These are phyloP conservation scores for Siniperca knerii DNA, from an alignment of 2,113 vertebrate species.

Conservation along the genomic window DNA sequence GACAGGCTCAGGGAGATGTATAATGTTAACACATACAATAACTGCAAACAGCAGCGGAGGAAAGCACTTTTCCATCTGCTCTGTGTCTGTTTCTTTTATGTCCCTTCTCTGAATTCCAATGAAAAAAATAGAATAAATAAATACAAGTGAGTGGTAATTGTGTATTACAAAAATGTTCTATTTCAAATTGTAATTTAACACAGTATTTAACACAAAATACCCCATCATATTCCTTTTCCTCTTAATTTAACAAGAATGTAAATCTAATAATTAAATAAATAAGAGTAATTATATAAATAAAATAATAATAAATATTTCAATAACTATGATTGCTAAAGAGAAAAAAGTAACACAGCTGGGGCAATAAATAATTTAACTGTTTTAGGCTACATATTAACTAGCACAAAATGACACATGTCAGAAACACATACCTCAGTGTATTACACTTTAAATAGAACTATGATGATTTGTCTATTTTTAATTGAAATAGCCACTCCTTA, in stretches of 20 bases:
- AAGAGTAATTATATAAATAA: neutral
- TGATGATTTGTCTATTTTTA: neutral
- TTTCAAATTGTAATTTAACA: neutral
- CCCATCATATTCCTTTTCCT: neutral
- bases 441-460: neutral
- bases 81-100: conserved; percentile 31
- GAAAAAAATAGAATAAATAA: neutral
- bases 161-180: conserved; percentile 9
- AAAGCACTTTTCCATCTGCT: conserved; percentile 56
- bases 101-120: conserved; percentile 17
- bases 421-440: neutral
- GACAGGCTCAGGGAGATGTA: conserved; percentile 11
- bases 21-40: conserved; percentile 53
- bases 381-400: neutral
- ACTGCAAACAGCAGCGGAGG: conserved; percentile 22
- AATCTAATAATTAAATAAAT: neutral
- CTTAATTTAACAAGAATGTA: too few species aligned
- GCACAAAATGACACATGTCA: conserved; percentile 9
- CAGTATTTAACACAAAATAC: neutral
- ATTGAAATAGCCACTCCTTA: neutral
- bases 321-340: neutral
- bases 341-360: neutral
- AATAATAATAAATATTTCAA: neutral
- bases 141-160: neutral
- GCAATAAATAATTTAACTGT: neutral